Base-by-base conservation (phyloP, 2,797 vertebrate genomes). In the Lutjanus campechanus region DNA sequence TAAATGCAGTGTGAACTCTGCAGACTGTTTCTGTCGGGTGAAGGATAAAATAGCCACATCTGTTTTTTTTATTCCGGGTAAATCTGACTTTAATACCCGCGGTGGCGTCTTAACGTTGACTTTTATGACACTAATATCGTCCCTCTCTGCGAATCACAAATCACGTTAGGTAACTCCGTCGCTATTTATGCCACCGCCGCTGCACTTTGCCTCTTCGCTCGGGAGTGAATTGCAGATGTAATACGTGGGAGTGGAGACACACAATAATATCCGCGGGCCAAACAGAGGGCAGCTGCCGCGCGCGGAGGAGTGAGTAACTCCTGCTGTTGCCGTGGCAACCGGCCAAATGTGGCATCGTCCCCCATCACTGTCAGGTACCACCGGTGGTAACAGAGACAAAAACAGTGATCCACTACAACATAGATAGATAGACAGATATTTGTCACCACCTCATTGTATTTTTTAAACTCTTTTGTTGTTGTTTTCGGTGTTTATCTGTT, bases 241-340 rank as follows among this genome's bases (percentile, higher is more conserved):
- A 50, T 11, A 61, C 19, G 86, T 85, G 69, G 88, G 87, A 85
- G 89, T 70, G 62, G 79, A 88, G 79, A 86, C 70, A 16, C 67
- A 65, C 74, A 70, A 10, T 69, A 75, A 86, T 66, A 85, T 75
- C 79, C 13, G 13, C 25, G 1, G 81, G 84, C 64, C 79, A 63
- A 79, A 77, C 51, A 43, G 41, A 65, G 77, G 77, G 49, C 87
- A 79, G 77, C 73, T 85, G 70, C n/a, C 0, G 17, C 0, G 44
- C 1, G 15, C 2, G 44, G 81, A 76, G 77, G 80, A 82, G 72
- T 67, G 79, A 87, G 69, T 80, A 36, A 82, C 44, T 75, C 71
- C 69, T 85, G 71, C 63, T 59, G 89, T 90, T 87, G 69, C 86
- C 29, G 64, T 79, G 89, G 87, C 81, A 87, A 91, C 88, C 1